Evolutionary conservation across 2,113 vertebrate genomes (phyloP).

Genomic region (Oryctolagus cuniculus): DNA sequence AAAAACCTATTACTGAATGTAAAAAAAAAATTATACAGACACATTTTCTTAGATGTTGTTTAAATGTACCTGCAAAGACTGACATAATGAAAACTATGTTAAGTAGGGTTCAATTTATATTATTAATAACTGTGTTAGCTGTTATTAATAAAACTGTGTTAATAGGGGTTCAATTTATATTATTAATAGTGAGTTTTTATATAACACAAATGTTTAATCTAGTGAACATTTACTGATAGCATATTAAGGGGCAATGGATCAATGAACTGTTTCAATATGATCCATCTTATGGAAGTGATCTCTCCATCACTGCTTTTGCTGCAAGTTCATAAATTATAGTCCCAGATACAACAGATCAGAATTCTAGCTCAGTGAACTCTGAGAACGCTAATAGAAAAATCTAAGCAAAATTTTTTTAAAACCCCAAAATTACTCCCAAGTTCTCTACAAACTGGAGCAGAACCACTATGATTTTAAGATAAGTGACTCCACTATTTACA

Average conservation of each 20-base stretch:
- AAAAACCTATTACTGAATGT: neutral
- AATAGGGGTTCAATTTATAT: neutral
- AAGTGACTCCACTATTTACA: constrained; percentile 36
- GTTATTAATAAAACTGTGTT: neutral
- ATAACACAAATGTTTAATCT: constrained; percentile 23
- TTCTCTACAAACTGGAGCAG: constrained; percentile 14
- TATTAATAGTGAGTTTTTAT: neutral
- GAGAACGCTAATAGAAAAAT: constrained; percentile 11
- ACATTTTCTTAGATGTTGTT: neutral
- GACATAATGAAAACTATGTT: neutral
- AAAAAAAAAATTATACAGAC: neutral
- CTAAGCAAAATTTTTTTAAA: neutral
- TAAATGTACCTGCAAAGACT: neutral
- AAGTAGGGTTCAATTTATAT: neutral
- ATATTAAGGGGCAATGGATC: neutral
- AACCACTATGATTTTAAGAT: constrained; percentile 41
- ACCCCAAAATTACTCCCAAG: neutral
- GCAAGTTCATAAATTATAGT: constrained; percentile 20
- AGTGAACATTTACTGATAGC: neutral
- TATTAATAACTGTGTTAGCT: too few relatives aligned
- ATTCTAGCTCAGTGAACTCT: neutral
- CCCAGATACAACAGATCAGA: constrained; percentile 29
- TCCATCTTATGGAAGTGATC: constrained; percentile 6
- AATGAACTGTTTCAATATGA: neutral
- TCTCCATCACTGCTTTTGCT: neutral